These are phyloP conservation scores for Acanthopagrus latus DNA, from an alignment of 2,797 vertebrate genomes.

Conservation along the genomic window DNA sequence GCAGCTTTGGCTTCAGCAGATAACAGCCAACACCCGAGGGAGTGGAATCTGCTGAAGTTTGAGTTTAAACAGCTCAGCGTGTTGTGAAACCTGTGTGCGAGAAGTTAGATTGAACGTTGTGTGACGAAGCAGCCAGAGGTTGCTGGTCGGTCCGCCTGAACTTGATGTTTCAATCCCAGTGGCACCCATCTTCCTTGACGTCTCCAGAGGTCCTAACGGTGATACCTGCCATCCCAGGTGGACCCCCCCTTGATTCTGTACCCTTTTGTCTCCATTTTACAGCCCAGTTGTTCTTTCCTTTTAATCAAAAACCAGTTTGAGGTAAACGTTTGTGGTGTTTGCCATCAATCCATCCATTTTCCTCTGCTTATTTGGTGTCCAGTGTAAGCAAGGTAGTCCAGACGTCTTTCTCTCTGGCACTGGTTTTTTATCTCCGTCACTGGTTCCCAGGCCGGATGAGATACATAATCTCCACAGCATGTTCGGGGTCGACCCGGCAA, in stretches of 20 bases:
- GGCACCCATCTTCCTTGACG: background rate
- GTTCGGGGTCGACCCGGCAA: background rate
- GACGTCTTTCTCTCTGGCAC: background rate
- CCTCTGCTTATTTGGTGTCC: background rate
- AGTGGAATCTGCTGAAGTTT: slow-evolving; percentile 21
- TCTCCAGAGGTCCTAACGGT: too few relatives aligned
- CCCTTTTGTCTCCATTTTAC: too few relatives aligned
- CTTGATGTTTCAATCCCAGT: background rate
- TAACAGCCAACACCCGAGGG: slow-evolving; percentile 16
- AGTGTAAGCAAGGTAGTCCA: background rate
- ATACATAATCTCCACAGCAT: background rate
- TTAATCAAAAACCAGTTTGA: background rate
- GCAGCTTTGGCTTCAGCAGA: slow-evolving; percentile 7
- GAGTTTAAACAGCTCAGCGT: slow-evolving; percentile 8
- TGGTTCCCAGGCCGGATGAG: background rate
- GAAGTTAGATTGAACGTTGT: background rate
- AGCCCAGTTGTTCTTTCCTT: too few relatives aligned
- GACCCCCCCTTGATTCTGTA: too few relatives aligned
- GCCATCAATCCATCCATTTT: background rate
- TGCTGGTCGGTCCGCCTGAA: background rate
- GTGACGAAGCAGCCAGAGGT: slow-evolving; percentile 6
- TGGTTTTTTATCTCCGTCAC: background rate
- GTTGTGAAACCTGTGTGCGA: background rate
- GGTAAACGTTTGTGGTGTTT: background rate
- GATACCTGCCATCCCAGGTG: too few relatives aligned